phyloP scores from a whole-genome alignment of 2,888 invertebrate genomes.

The Camponotus fellah region DNA sequence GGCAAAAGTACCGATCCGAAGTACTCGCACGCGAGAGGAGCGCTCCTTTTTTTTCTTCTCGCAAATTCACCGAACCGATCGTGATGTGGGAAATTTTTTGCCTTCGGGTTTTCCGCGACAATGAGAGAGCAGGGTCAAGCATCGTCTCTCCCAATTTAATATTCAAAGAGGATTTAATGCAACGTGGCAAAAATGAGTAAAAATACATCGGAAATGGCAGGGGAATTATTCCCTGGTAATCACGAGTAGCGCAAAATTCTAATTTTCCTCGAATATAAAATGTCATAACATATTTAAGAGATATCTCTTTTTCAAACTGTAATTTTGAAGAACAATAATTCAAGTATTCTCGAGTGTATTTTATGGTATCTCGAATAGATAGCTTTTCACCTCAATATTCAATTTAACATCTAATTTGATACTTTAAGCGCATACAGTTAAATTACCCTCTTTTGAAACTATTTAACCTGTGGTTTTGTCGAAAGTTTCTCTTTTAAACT shows the following conservation, averaged over 20 bases:
- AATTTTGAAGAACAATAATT: no score
- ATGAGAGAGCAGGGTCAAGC: background rate
- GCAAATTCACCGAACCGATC: conserved; percentile 12
- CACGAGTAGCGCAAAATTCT: background rate
- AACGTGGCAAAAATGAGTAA: background rate
- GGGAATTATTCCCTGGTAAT: background rate
- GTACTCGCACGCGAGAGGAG: conserved; percentile 37
- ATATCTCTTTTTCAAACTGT: background rate
- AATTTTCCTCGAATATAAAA: background rate
- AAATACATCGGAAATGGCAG: background rate
- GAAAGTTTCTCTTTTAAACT: background rate
- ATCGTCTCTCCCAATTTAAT: conserved; percentile 9
- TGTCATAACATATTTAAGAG: background rate
- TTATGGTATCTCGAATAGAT: no score
- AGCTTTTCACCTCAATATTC: no score
- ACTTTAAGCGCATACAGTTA: no score
- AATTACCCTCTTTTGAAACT: no score
- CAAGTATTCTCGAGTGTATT: no score
- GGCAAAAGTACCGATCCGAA: conserved; percentile 21
- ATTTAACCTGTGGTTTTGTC: no score
- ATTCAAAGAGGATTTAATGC: conserved; percentile 14
- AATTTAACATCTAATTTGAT: no score
- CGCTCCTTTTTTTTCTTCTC: conserved; percentile 21
- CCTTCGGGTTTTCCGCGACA: background rate
- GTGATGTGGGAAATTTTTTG: conserved; percentile 1